Percentiles rank a stretch among this genome's conserved stretches.
These are phyloP conservation scores for Stomatorhinus ivindoensis DNA, from an alignment of 2,113 vertebrate genomes.

Conservation along the genomic window DNA sequence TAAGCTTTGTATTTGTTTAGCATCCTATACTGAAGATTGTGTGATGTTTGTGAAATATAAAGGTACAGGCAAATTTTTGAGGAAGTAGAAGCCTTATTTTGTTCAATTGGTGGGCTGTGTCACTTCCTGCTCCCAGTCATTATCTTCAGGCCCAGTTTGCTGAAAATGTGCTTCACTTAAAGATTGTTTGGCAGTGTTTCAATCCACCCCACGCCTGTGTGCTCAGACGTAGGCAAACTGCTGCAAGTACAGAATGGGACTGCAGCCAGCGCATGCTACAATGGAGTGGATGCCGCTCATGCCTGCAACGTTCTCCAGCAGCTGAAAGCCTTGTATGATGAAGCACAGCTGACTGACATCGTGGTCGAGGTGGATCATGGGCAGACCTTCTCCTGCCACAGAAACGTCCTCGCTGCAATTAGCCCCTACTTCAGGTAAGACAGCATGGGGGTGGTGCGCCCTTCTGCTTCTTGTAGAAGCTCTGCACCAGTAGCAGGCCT, in stretches of 20 bases:
- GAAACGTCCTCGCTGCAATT: conserved; percentile 97
- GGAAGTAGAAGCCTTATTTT: neutral
- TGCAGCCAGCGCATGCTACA: conserved; percentile 71
- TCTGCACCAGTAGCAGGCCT: neutral
- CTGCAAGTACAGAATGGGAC: conserved; percentile 88
- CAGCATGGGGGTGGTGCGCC: neutral
- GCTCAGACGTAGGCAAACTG: conserved; percentile 85
- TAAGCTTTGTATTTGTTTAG: neutral
- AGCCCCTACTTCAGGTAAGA: conserved; percentile 96
- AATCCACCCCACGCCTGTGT: conserved; percentile 8
- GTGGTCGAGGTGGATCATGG: conserved; percentile 96
- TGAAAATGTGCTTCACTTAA: neutral
- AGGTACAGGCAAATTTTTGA: neutral
- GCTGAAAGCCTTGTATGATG: conserved; percentile 93
- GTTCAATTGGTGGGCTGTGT: neutral
- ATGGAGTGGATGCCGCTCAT: conserved; percentile 84
- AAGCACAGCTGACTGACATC: conserved; percentile 94
- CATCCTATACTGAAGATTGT: neutral
- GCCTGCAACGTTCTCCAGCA: conserved; percentile 94
- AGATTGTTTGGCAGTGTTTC: neutral
- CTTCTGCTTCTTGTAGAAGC: neutral
- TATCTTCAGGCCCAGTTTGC: neutral
- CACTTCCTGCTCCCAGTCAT: neutral
- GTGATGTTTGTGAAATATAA: neutral
- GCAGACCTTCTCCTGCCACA: conserved; percentile 91